phyloP scores from a whole-genome alignment of 2,888 invertebrate genomes.

The Gryllus longicercus region DNA sequence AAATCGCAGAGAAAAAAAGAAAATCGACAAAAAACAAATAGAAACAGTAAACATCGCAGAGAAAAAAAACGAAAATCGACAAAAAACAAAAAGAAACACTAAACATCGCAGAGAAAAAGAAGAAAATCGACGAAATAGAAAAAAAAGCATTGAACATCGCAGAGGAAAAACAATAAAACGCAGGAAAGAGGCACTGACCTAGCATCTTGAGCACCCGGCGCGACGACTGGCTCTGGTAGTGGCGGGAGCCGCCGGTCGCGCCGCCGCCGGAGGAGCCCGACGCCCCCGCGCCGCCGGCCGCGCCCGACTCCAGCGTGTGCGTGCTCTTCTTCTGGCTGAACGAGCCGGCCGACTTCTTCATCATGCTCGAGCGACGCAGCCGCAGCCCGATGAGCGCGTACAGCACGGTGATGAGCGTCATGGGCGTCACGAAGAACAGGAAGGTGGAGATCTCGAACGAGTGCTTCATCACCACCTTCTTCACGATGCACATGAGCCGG shows the following conservation, averaged over 20 bases:
- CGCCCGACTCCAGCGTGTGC: conserved; percentile 3
- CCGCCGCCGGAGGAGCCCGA: background rate
- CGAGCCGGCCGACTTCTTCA: conserved; percentile 34
- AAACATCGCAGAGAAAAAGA: too few species aligned
- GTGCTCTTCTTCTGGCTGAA: conserved; percentile 18
- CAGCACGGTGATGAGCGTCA: conserved; percentile 58
- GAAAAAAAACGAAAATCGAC: too few species aligned
- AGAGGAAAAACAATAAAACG: too few species aligned
- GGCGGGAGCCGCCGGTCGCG: conserved; percentile 24
- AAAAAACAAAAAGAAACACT: too few species aligned
- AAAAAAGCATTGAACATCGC: too few species aligned
- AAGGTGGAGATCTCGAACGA: conserved; percentile 60
- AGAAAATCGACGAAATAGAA: too few species aligned
- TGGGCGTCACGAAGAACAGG: conserved; percentile 60
- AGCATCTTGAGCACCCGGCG: conserved; percentile 71
- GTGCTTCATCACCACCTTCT: conserved; percentile 49
- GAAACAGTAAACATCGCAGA: too few species aligned
- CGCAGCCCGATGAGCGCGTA: conserved; percentile 54
- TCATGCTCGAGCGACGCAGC: conserved; percentile 51
- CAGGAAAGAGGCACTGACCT: conserved; percentile 52
- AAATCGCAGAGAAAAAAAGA: too few species aligned
- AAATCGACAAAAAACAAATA: too few species aligned
- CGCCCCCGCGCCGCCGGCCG: background rate
- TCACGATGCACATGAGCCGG: conserved; percentile 51
- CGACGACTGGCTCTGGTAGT: conserved; percentile 55